Base-by-base conservation (phyloP, 2,797 vertebrate genomes). In the Sebastes aleutianus region DNA sequence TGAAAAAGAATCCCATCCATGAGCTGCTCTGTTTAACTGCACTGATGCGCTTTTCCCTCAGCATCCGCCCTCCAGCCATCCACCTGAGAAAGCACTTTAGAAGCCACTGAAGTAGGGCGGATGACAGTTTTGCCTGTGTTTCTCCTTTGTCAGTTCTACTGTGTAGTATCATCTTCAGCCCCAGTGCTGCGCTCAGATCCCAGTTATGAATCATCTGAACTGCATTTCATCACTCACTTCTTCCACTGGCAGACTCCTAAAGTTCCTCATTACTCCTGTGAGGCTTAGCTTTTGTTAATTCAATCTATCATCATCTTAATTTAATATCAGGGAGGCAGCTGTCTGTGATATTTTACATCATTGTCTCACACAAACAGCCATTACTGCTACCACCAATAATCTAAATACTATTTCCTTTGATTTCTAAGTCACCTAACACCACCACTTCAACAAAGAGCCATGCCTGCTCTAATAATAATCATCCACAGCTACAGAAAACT, bases 21-120 rank as follows among this genome's bases (percentile, higher is more conserved):
- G 80, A 87, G 75, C 56, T 77, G 67, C 78, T 77, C 47, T 82
- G 84, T 83, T 83, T 84, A 79, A 84, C 80, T 57, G 76, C 58
- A 57, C 73, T n/a, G 77, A 82, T 72, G 80, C 79, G 31, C 70
- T 70, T 77, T 82, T 85, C 76, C 89, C 75, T 83, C 76, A 82
- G 79, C 90, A 82, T 78, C 79, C 67, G 4, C 82, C 85, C 88
- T 89, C 69, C 78, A 89, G 83, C 84, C 82, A 84, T 87, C 58
- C 80, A 91, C 87, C 89, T 85, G 85, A 91, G 87, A 82, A 84
- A 79, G 84, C 83, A 62, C 74, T 82, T 82, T 54, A 70, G 71
- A 70, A 83, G 83, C 80, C 20, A 82, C 50, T 73, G 85, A 90
- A 88, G 89, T 80, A 70, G 79, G 53, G 61, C 85, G 75, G 72